Evolutionary conservation across 2,113 vertebrate genomes (phyloP).

Genomic region (Phocoena sinus): DNA sequence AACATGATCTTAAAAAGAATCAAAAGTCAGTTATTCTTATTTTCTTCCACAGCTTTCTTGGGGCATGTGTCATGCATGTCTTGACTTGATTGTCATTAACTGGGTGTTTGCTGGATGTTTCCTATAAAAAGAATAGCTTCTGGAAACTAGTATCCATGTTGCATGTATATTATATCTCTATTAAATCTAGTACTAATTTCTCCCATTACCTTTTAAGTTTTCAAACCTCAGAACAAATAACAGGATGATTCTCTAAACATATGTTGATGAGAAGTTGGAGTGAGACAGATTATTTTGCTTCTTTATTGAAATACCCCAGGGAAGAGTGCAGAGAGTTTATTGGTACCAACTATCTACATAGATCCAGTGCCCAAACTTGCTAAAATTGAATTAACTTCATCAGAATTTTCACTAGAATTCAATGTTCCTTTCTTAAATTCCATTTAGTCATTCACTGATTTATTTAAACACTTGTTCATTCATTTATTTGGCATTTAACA

Average conservation of each 20-base stretch:
- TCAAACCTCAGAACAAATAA: background rate
- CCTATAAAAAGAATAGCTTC: background rate
- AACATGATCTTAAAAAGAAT: background rate
- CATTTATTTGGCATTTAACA: background rate
- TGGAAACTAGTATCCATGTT: background rate
- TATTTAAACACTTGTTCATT: background rate
- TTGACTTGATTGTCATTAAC: background rate
- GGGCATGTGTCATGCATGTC: background rate
- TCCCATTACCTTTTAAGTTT: background rate
- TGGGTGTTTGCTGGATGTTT: background rate
- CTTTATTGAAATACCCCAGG: background rate
- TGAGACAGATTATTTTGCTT: background rate
- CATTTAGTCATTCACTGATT: background rate
- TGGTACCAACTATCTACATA: background rate
- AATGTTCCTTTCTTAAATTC: background rate
- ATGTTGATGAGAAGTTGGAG: background rate
- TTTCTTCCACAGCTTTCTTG: background rate
- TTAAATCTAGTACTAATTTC: background rate
- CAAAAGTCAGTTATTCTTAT: background rate
- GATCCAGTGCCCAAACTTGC: background rate
- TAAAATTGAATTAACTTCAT: background rate
- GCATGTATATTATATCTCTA: background rate
- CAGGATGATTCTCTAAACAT: background rate
- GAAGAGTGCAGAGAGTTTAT: background rate
- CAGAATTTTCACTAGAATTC: background rate